Conservation (phyloP, 2,797 vertebrate species). For the Rhynchonycteris naso region DNA sequence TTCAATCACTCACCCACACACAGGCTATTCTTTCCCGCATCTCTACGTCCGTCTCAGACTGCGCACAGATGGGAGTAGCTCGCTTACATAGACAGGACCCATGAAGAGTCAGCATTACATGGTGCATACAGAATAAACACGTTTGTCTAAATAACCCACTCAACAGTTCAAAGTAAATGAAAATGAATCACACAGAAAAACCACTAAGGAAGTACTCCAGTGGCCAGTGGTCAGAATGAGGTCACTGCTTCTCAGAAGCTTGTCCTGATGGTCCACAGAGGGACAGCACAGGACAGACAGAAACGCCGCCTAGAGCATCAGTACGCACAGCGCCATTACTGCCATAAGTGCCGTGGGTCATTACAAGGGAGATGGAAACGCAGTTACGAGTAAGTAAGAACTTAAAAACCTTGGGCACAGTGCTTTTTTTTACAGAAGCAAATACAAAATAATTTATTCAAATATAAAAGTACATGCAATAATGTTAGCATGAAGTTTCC, state of each 20-base stretch:
- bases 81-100: neutral
- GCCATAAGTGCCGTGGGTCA: neutral
- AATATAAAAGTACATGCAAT: neutral
- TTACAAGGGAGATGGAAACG: constrained; percentile 47
- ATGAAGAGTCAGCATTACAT: neutral
- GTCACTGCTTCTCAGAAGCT: neutral
- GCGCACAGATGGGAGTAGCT: neutral
- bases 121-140: neutral
- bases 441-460: constrained; percentile 14
- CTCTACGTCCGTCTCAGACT: neutral
- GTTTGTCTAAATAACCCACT: neutral
- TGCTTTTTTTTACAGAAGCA: constrained; percentile 1
- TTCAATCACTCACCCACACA: neutral
- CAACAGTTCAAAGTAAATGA: neutral
- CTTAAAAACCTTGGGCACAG: neutral
- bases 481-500: neutral
- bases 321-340: constrained; percentile 31
- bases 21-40: neutral
- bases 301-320: constrained; percentile 57
- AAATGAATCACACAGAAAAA: constrained; percentile 1
- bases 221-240: constrained; percentile 10
- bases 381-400: neutral
- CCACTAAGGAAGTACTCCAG: neutral
- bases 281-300: neutral
- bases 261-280: neutral